Evolutionary conservation across 2,113 vertebrate species (phyloP), one percentile per base, ranked within the genome.

Genomic region (Eubucco bourcierii): DNA sequence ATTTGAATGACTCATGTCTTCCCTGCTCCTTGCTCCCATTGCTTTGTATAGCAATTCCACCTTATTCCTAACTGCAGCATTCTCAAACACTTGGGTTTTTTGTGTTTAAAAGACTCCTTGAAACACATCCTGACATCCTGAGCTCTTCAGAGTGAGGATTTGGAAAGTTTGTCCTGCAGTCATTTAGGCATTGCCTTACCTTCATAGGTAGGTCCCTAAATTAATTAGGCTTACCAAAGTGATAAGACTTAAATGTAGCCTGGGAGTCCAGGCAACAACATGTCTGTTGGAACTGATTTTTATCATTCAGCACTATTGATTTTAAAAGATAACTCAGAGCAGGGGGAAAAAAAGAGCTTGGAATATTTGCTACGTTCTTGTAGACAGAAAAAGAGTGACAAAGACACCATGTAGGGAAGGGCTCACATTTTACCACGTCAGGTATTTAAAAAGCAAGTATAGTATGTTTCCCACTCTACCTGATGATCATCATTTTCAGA

Each of bases 1-100:
- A 37, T 78, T 64, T 76, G 4, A 92, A 80, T 80, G 61, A 80
- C 47, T 91, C 80, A 41, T 7, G 61, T 68, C 81, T 90, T 87
- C 39, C 55, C 37, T 0, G 0, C 20, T 82, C 83, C 50, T 68
- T 76, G 28, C 24, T 83, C 56, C 58, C 3, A 0, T 23, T 76
- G 68, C 47, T 94, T 66, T 72, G 29, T 55, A 56, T 15, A n/a
- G 72, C 29, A 90, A 8, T 53, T 56, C 28, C 25, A 76, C 56
- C 31, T 87, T 56, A 50, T 28, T 77, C 53, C 61, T 64, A 77
- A 61, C 19, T 44, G 21, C 5, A 75, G 25, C 16, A 2, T 39
- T 70, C 46, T 29, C n/a, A 70, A 28, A 33, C 39, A 19, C 53
- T 75, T n/a, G 16, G 28, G 41, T 80, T 37, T 23, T 84, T 63